A percentile compares a stretch with the other conserved stretches of the same genome.
Evolutionary conservation across 2,797 vertebrate species (phyloP).

Genomic region (Propithecus perrieri): DNA sequence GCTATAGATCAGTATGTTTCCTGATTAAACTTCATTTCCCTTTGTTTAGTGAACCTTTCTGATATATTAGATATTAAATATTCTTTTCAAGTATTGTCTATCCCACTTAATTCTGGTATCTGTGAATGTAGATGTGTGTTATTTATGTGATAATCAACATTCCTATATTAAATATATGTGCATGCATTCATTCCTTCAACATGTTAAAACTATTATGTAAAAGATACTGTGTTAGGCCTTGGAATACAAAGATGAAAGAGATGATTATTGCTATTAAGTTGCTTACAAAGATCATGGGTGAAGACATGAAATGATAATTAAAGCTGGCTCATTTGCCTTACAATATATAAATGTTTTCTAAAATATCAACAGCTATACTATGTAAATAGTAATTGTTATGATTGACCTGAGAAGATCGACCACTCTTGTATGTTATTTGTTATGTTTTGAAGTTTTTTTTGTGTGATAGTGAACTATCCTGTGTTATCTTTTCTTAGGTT

Average conservation of each 20-base stretch:
- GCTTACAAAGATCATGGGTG: neutral
- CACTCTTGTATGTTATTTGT: neutral
- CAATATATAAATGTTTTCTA: neutral
- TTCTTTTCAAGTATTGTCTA: slow-evolving; percentile 7
- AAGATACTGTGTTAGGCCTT: neutral
- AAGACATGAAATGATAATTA: slow-evolving; percentile 15
- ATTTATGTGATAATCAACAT: neutral
- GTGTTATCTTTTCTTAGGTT: neutral
- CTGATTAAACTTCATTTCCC: slow-evolving; percentile 31
- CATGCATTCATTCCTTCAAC: neutral
- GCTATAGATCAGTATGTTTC: neutral
- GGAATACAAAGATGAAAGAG: slow-evolving; percentile 1
- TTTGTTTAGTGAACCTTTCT: slow-evolving; percentile 25
- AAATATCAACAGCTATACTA: neutral
- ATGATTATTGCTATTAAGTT: slow-evolving; percentile 12
- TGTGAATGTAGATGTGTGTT: slow-evolving; percentile 9
- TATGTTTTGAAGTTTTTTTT: neutral
- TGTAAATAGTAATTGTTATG: slow-evolving; percentile 8
- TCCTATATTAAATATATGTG: neutral
- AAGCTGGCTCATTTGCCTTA: neutral
- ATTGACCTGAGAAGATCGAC: neutral
- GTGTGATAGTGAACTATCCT: neutral
- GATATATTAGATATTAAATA: neutral
- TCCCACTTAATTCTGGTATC: slow-evolving; percentile 21
- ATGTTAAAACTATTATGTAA: neutral